Evolutionary conservation across 53 echinoderm and acorn worm species (phyloP), one percentile per base, ranked within the genome.

Genomic region (Zoroaster sp.): DNA sequence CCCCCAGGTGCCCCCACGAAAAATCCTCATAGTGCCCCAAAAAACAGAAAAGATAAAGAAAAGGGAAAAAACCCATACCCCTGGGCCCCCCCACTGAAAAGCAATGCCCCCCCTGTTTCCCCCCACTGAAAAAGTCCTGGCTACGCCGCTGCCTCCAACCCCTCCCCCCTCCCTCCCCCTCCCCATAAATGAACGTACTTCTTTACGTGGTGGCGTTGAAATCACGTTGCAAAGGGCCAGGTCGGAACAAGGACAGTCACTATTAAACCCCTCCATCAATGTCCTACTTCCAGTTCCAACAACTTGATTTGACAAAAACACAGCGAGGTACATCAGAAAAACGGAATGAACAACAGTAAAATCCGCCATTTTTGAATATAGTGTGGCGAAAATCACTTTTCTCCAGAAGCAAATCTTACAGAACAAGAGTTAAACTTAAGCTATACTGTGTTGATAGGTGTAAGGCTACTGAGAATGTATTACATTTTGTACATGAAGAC

Each of bases 161-260:
- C 67, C 67, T 8, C 0, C 67, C 67, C 67, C 11, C 67, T 30
- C 52, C 20, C 36, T 15, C 72, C 46, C 47, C 12, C 0, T 1
- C 1, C 21, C 43, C n/a, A 25, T 15, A 18, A 4, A 31, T 32
- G 25, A 13, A 13, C 32, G 30, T 73, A 96, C 95, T 90, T 95
- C 97, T 90, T 95, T 96, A 4, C 65, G 69, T 14, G 91, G 77
- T 8, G 83, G 85, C 35, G 78, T 69, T 11, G 78, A 78, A 4
- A 96, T 83, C 1, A 90, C 87, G 3, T 92, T 78, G 67, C 97
- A 96, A 31, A 77, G 43, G 5, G 89, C 68, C 8, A 88, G 74
- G 35, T 96, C 86, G 11, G 83, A 38, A 41, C 97, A 96, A 4
- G 97, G 97, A 66, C 97, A 96, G 12, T 32, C 54, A 18, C 35